Evolutionary conservation across 2,888 invertebrate species (phyloP), one percentile per base, ranked within the genome.

Genomic region (Esperia sulphurella): DNA sequence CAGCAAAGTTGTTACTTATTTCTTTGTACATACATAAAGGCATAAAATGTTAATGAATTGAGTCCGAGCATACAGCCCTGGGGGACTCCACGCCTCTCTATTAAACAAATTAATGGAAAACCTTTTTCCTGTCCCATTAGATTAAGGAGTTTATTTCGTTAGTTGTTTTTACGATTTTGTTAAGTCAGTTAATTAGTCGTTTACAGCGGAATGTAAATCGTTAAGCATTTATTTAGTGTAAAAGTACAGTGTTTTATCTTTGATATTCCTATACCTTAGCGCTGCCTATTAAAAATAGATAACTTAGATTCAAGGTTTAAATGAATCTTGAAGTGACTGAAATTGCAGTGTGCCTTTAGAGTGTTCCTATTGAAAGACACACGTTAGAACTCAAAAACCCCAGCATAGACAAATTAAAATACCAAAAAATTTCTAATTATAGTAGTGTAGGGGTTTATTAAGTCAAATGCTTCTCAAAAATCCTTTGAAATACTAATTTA

Each of bases 41-140:
- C 42, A 50, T 50, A 53, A 46, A 53, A 53, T 39, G 50, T 48
- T 53, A 48, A 53, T 53, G 48, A 50, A 50, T 44, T 41, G 41
- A 9, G 39, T n/a, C 41, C 41, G 6, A 41, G 41, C 21, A 14
- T 28, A 14, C 29, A 12, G 29, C 41, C 41, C 46, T 37, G 28
- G 30, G 41, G 41, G 35, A 44, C 28, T 8, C 47, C 52, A 9
- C 53, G 42, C 53, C 53, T 41, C 9, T 43, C 53, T 54, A 48
- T 54, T 54, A 54, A 12, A 37, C 43, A 47, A 54, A 54, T 54
- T 54, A 54, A 49, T 28, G 43, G 14, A 40, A 45, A 30, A 44
- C 37, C 37, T 37, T 44, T 43, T 37, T 3, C 35, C 37, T 37
- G 14, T 28, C 21, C 35, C 44, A 44, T 44, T 44, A 44, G 44